Evolutionary conservation across 2,797 vertebrate species (phyloP).

Genomic region (Naso thynnoides): DNA sequence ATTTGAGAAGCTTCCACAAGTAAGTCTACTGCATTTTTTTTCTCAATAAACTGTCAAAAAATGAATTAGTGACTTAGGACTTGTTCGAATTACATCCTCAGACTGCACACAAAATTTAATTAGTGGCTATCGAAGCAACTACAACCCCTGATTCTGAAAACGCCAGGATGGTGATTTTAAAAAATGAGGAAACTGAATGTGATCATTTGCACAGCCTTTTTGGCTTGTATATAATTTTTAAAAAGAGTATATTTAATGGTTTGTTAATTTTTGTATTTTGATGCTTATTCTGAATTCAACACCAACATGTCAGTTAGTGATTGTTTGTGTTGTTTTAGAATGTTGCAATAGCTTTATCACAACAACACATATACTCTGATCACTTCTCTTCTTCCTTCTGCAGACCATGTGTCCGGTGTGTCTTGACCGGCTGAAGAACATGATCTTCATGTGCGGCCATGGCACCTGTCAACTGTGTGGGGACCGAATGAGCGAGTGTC

Average conservation of each 20-base stretch:
- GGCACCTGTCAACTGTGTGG: slow-evolving; percentile 98
- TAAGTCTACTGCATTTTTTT: not conserved
- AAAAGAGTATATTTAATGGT: too few relatives aligned
- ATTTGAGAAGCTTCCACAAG: not conserved
- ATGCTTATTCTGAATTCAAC: too few relatives aligned
- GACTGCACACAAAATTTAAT: not conserved
- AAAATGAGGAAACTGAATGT: not conserved
- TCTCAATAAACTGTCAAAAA: not conserved
- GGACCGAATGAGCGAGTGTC: slow-evolving; percentile 99
- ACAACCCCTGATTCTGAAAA: too few relatives aligned
- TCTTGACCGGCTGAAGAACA: slow-evolving; percentile 98
- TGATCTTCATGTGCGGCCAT: slow-evolving; percentile 99
- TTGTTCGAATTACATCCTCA: too few relatives aligned
- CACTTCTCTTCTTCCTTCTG: slow-evolving; percentile 30
- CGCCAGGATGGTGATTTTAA: too few relatives aligned
- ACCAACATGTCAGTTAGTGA: too few relatives aligned
- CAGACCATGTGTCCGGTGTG: slow-evolving; percentile 99
- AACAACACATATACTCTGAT: slow-evolving; percentile 4
- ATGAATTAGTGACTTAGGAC: not conserved
- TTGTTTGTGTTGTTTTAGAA: not conserved
- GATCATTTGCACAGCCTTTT: too few relatives aligned
- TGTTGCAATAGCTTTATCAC: slow-evolving; percentile 17
- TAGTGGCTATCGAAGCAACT: too few relatives aligned
- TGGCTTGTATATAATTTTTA: too few relatives aligned
- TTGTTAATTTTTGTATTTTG: too few relatives aligned